Percentiles rank a stretch among this genome's conserved stretches.
These are phyloP conservation scores for Drosophila orosa DNA, from an alignment of 1,140 invertebrate genomes.

Conservation along the genomic window DNA sequence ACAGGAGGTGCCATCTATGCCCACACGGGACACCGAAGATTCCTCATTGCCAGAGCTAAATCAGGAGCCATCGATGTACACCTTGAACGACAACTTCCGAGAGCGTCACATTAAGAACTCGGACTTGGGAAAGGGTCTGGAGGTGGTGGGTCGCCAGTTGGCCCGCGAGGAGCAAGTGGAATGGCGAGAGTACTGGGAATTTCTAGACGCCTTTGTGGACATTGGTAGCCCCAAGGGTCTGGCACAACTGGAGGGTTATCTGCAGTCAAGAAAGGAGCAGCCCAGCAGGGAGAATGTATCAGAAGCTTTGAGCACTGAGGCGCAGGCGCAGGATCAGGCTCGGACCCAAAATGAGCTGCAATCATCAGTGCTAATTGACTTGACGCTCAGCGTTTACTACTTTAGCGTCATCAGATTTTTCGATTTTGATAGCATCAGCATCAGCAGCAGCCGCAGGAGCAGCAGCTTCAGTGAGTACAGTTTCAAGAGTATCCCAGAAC, in stretches of 20 bases:
- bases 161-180: slow-evolving; percentile 90
- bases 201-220: slow-evolving; percentile 92
- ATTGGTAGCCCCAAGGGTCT: slow-evolving; percentile 89
- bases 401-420: background rate
- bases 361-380: background rate
- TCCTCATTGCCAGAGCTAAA: background rate
- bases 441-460: background rate
- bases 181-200: slow-evolving; percentile 96
- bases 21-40: slow-evolving; percentile 4
- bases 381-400: background rate
- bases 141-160: slow-evolving; percentile 91
- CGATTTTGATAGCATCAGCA: background rate
- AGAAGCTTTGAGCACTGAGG: background rate
- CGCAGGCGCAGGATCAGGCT: background rate
- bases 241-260: slow-evolving; percentile 89
- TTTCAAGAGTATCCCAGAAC: background rate
- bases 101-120: slow-evolving; percentile 87
- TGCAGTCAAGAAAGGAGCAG: slow-evolving; percentile 85
- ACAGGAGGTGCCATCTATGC: background rate
- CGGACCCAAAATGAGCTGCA: background rate
- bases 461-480: slow-evolving; percentile 77
- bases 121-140: slow-evolving; percentile 93
- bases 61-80: slow-evolving; percentile 9
- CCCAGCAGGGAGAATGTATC: slow-evolving; percentile 6
- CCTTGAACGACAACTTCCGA: slow-evolving; percentile 59